Base-by-base conservation (phyloP, 2,113 vertebrate species). In the Pseudois nayaur region DNA sequence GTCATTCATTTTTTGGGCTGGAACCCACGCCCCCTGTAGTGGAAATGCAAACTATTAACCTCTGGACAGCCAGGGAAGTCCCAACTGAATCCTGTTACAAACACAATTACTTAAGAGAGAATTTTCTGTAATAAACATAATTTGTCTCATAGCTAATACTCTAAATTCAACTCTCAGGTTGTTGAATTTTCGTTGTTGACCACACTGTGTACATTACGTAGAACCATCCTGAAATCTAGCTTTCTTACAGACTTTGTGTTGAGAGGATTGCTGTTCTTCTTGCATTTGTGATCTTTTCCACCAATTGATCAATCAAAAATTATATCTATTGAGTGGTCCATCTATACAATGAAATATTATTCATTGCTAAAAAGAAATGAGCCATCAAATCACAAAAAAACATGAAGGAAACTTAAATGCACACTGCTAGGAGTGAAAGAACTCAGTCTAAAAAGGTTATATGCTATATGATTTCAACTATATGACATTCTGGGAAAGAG, bases 321-420 rank as follows among this genome's bases (percentile, higher is more conserved):
- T 90, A 12, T 81, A 87, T 92, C 45, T 82, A 81, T 48, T 81
- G 36, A 87, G 40, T 62, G 55, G 36, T 60, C 36, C 50, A 71
- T 60, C 86, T 57, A 84, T 60, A 95, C 87, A 91, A 52, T 60
- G 48, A 79, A 84, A 81, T 91, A 93, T 89, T 78, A 91, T 43
- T 87, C 89, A 33, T 36, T 23, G 62, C 55, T 92, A 85, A 97
- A 93, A 98, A 95, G 52, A 95, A 97, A 94, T 50, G n/a, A 94
- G 62, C 25, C 89, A 60, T 78, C 71, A 45, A 81, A 31, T 54
- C 67, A 81, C 31, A 23, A 78, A 87, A 50, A 79, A 90, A 91
- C 16, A 7, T 3, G 10, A 67, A 93, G 40, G 50, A 83, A 86
- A 9, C 78, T 82, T 91, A 91, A 95, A 89, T 57, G 36, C 33